Evolutionary conservation across 2,797 vertebrate genomes (phyloP), one percentile per base, ranked within the genome.

Genomic region (Pseudomugil tenellus): DNA sequence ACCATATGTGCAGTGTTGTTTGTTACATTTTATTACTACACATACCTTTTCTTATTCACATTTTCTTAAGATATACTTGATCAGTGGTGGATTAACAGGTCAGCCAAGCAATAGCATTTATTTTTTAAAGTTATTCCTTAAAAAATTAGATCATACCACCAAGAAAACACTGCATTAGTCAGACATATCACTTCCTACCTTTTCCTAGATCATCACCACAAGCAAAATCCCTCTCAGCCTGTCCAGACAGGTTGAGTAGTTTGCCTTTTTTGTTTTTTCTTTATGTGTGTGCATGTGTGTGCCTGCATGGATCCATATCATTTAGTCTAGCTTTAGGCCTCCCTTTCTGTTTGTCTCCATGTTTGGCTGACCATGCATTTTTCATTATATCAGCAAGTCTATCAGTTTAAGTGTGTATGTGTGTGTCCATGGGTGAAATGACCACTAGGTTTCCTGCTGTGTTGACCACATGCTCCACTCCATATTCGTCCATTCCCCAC

Each of bases 381-480:
- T 81, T 80, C 78, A 75, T 84, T 76, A 75, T 79, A 86, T 86
- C 85, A 74, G 74, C 63, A 62, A 37, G 56, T 61, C 75, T 63
- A 78, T 82, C 79, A 84, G 57, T 80, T 58, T 60, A 58, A 75
- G 58, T 77, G 73, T 77, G 71, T 79, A 60, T 83, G 74, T 86
- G 84, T 86, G 81, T 88, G 81, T 88, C 84, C 84, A 88, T 87
- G 89, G 86, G 79, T 90, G 88, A 91, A 91, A 90, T 91, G 84
- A 83, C 87, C 84, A 84, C 74, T 74, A 74, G 77, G 80, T 63
- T 76, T 88, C 86, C 86, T 41, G 67, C 89, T 76, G 87, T 48
- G 84, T 76, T 76, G 83, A 86, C 81, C 89, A 86, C 83, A 87
- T 84, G 84, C 73, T 81, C 69, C 49, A 39, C 77, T 85, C 71